Base-by-base conservation (phyloP, 1,140 invertebrate genomes). In the Trypoxylus dichotomus region DNA sequence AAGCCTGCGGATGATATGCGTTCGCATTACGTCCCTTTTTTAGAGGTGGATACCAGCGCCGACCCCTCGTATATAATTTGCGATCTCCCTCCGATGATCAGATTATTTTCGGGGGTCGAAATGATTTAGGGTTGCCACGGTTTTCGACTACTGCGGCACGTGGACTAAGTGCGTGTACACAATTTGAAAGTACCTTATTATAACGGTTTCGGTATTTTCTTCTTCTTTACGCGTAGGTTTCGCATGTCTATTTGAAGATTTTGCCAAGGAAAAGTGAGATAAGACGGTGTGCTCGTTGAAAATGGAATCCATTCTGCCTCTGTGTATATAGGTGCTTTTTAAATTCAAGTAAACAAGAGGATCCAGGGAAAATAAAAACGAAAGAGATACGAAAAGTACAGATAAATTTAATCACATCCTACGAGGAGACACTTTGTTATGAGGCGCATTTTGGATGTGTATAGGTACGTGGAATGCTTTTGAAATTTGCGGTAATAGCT, bases 51-150 rank as follows among this genome's bases (percentile, higher is more conserved):
- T 68, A 0, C 5, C 32, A 37, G 32, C 24, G 1, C 24, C 60
- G 8, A 68, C 60, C 60, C 60, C 60, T 68, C 60, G 60, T 8
- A 68, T 24, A 24, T 68, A 68, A 68, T 68, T 68, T 68, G 60
- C 60, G 60, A 68, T 68, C 60, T 68, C 60, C 60, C 60, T 29
- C 60, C 60, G 60, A 68, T 68, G 60, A 68, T 68, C 60, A 68
- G 60, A 68, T 68, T 68, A 68, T 68, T 68, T 68, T 68, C 21
- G 6, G 60, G 60, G 60, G 60, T 68, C 60, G 60, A 68, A 68
- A 68, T 68, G 60, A 68, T 68, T 68, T 68, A 68, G 60, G 60
- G 60, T 68, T 68, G 60, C 60, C 27, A 68, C 60, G 60, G 60
- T 68, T 68, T 68, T 68, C 60, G 60, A 27, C 60, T 68, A 68